Percentiles rank a stretch among this genome's conserved stretches.
Evolutionary conservation across 2,888 invertebrate species (phyloP).

Genomic region (Pharmacophagus antenor): DNA sequence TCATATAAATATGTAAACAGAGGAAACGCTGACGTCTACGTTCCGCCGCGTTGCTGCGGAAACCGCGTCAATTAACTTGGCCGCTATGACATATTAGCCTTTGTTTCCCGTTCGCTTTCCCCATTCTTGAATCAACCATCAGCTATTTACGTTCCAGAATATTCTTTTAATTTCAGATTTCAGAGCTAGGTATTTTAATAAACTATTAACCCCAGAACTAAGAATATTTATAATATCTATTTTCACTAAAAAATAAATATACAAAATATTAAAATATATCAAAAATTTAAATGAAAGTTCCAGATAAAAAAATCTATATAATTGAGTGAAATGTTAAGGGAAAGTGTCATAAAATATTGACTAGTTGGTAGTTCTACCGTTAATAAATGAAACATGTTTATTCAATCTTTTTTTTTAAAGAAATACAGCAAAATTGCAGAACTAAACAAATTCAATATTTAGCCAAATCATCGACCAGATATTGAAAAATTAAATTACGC

Average conservation of each 20-base stretch:
- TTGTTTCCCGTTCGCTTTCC: constrained; percentile 60
- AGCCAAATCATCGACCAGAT: constrained; percentile 63
- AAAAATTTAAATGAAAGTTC: too few species aligned
- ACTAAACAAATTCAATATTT: constrained; percentile 54
- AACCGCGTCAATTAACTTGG: constrained; percentile 79
- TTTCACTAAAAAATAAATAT: background rate
- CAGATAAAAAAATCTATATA: too few species aligned
- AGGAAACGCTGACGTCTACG: constrained; percentile 75
- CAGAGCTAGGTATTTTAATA: background rate
- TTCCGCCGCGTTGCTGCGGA: constrained; percentile 74
- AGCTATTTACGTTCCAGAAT: constrained; percentile 53
- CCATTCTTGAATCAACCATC: constrained; percentile 37
- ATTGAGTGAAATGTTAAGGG: too few species aligned
- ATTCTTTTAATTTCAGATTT: constrained; percentile 39
- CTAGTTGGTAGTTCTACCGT: too few species aligned
- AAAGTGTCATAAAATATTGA: too few species aligned
- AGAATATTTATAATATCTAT: too few species aligned
- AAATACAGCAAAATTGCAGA: constrained; percentile 22
- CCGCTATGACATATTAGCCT: constrained; percentile 79
- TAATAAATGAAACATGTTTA: too few species aligned
- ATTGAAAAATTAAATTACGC: constrained; percentile 63
- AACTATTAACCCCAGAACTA: too few species aligned
- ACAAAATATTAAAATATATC: too few species aligned
- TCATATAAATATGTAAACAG: constrained; percentile 72
- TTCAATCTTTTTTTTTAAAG: constrained; percentile 1